These are phyloP conservation scores for Gadopsis bispinosus DNA, from an alignment of 2,797 vertebrate genomes.

Conservation along the genomic window DNA sequence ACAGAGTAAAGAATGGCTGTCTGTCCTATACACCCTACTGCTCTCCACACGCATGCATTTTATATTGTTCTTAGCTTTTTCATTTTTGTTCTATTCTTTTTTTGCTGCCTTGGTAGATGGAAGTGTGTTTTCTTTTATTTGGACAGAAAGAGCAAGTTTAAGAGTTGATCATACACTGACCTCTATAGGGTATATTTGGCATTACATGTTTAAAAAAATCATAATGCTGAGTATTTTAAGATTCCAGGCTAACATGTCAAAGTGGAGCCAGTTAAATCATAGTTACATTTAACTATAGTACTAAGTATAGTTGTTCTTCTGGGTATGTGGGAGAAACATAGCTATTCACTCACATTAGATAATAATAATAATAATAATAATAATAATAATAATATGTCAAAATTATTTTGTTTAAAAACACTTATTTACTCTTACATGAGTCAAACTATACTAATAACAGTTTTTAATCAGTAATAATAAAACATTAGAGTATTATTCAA, in stretches of 20 bases:
- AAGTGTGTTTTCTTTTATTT: not conserved
- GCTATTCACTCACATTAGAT: not conserved
- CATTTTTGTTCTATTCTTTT: not conserved
- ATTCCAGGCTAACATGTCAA: not conserved
- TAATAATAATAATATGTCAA: not conserved
- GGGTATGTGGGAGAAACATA: too few species aligned
- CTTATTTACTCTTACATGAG: not conserved
- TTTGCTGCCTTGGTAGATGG: not conserved
- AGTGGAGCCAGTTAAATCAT: not conserved
- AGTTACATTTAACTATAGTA: not conserved
- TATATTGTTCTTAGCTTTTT: not conserved
- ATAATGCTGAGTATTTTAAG: not conserved
- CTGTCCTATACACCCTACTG: not conserved
- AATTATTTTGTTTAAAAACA: not conserved
- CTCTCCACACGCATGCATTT: not conserved
- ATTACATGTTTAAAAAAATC: constrained; percentile 19
- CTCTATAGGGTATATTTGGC: constrained; percentile 60
- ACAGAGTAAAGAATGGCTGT: not conserved
- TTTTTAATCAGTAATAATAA: not conserved
- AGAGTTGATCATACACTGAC: constrained; percentile 67
- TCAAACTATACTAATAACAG: not conserved
- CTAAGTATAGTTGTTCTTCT: not conserved
- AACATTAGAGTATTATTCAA: not conserved
- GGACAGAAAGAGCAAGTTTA: not conserved
- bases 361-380: too few species aligned